These are phyloP conservation scores for Fistularia commersonii DNA, from an alignment of 2,797 vertebrate species.

Conservation along the genomic window DNA sequence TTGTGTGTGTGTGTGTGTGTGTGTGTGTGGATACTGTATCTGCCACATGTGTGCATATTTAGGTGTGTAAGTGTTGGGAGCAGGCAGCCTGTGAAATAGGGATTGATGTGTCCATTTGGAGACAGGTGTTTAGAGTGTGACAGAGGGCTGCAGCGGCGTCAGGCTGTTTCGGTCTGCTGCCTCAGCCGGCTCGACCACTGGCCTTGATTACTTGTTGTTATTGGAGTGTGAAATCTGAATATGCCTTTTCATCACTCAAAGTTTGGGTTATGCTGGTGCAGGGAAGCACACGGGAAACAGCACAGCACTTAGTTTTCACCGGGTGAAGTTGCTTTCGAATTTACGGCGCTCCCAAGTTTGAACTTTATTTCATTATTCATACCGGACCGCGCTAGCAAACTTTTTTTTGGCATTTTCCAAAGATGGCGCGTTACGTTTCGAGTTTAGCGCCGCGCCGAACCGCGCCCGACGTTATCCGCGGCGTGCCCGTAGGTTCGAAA, in stretches of 20 bases:
- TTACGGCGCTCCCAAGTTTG: background rate
- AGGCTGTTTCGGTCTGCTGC: constrained; percentile 63
- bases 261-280: constrained; percentile 44
- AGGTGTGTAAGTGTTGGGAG: constrained; percentile 51
- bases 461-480: no score
- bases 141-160: constrained; percentile 59
- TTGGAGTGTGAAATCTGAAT: constrained; percentile 79
- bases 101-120: constrained; percentile 81
- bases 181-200: constrained; percentile 47
- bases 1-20: background rate
- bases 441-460: no score
- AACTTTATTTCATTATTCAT: no score
- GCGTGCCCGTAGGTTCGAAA: constrained; percentile 35
- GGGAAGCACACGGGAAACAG: constrained; percentile 22
- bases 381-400: no score
- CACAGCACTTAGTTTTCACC: constrained; percentile 27
- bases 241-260: constrained; percentile 76
- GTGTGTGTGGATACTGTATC: constrained; percentile 3
- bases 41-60: constrained; percentile 17
- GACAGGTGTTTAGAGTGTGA: constrained; percentile 72
- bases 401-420: no score
- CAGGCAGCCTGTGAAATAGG: constrained; percentile 76
- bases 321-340: constrained; percentile 16
- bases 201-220: constrained; percentile 77
- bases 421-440: no score